Evolutionary conservation across 2,113 vertebrate species (phyloP), one percentile per base, ranked within the genome.

Genomic region (Cynopterus brachyotis): DNA sequence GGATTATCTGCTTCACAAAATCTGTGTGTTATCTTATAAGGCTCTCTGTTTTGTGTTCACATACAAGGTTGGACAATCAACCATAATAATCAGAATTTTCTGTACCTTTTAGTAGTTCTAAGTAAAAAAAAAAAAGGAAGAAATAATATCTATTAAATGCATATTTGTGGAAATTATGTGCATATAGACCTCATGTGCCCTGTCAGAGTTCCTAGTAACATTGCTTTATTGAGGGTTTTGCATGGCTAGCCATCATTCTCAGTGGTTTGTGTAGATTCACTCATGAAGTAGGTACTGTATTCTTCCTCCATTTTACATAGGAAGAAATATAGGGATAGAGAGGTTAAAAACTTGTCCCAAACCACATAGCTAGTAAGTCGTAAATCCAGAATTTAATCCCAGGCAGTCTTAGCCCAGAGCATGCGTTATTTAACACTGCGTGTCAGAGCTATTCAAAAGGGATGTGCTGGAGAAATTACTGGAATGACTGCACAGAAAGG

Each of bases 1-100:
- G 9, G 57, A 67, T 91, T 92, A 76, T 84, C 42, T 50, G 28
- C 47, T 80, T 86, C 60, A 89, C 66, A 89, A 85, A 93, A 45
- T 50, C 40, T 73, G 19, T n/a, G 17, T 45, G 47, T 75, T 83
- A 53, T 79, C 37, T 53, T 40, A 32, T 1, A 69, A 22, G 90
- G 50, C 4, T 78, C 7, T 78, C 55, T 93, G 42, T 19, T 89
- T 47, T 69, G 67, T 40, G 17, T 72, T 69, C 24, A 28, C 0
- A 22, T 24, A 40, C n/a, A 67, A 94, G 6, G 7, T 62, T 78
- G 47, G 64, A 35, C 37, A 55, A 28, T 62, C 3, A 6, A 37
- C 64, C 6, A 0, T 35, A 72, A 87, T 50, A 81, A 60, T 62
- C 19, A 67, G 22, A 32, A 57, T 10, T 32, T 11, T 60, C 28